Evolutionary conservation across 2,888 invertebrate genomes (phyloP).

Genomic region (Teleiodes luculella): DNA sequence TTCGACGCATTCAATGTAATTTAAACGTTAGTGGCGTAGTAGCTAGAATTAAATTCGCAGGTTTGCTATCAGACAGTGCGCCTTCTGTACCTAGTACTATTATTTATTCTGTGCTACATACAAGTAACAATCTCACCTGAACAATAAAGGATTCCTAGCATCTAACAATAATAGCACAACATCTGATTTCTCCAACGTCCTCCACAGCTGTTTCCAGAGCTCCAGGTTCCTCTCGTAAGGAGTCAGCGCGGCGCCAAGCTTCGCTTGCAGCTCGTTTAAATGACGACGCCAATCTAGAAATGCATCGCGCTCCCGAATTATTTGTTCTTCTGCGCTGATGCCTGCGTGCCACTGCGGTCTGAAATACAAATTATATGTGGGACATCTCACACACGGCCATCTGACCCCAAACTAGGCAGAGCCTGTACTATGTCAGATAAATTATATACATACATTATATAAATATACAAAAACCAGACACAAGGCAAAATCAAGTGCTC

Average conservation of each 20-base stretch:
- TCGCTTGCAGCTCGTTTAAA: slow-evolving; percentile 86
- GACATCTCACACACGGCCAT: no score
- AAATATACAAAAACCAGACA: no score
- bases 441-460: no score
- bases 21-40: no score
- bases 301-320: slow-evolving; percentile 86
- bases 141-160: slow-evolving; percentile 96
- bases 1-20: no score
- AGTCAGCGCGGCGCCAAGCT: slow-evolving; percentile 90
- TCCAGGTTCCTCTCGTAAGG: slow-evolving; percentile 99
- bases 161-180: slow-evolving; percentile 96
- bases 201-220: slow-evolving; percentile 99
- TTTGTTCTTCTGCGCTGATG: slow-evolving; percentile 88
- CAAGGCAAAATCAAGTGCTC: no score
- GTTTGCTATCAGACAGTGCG: no score
- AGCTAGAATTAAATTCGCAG: no score
- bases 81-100: no score
- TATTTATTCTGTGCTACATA: no score
- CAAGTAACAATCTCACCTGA: slow-evolving; percentile 64
- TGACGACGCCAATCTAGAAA: slow-evolving; percentile 95
- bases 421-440: no score
- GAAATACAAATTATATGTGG: neutral
- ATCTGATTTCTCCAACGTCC: slow-evolving; percentile 98
- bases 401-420: no score
- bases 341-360: slow-evolving; percentile 89